Conservation (phyloP, 2,113 vertebrate species). For the Pterocles gutturalis region DNA sequence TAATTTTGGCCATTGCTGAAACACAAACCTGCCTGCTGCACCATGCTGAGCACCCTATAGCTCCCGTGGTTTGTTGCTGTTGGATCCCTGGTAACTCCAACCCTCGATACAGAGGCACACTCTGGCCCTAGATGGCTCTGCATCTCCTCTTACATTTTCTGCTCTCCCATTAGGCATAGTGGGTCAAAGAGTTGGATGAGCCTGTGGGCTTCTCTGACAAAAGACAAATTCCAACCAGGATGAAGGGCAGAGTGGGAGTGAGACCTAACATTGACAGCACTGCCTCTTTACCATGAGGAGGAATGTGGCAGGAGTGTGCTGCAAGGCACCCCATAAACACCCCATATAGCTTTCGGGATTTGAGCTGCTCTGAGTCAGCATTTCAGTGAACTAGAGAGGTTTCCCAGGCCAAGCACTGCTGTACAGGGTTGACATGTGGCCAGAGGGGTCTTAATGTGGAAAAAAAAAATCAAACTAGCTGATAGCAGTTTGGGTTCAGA, state of each 20-base stretch:
- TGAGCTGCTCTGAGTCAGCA: fast-evolving
- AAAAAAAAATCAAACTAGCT: background rate
- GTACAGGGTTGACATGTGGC: background rate
- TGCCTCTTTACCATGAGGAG: background rate
- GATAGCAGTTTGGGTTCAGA: background rate
- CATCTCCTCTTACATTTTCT: background rate
- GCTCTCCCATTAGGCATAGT: background rate
- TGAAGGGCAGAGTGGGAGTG: background rate
- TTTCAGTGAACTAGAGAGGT: background rate
- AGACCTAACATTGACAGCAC: background rate
- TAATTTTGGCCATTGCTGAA: background rate
- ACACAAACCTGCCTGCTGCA: background rate
- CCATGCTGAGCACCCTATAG: background rate
- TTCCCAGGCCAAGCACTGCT: background rate
- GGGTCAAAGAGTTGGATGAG: fast-evolving
- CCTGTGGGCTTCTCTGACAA: background rate
- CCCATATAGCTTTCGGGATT: background rate
- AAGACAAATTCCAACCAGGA: background rate
- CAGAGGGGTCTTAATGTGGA: too few species aligned
- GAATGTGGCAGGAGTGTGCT: background rate
- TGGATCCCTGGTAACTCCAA: background rate
- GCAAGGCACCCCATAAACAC: background rate
- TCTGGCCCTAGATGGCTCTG: background rate
- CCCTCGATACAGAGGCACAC: fast-evolving
- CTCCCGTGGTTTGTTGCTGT: background rate